Base-by-base conservation (phyloP, 2,888 invertebrate species). In the Crossocerus cetratus region DNA sequence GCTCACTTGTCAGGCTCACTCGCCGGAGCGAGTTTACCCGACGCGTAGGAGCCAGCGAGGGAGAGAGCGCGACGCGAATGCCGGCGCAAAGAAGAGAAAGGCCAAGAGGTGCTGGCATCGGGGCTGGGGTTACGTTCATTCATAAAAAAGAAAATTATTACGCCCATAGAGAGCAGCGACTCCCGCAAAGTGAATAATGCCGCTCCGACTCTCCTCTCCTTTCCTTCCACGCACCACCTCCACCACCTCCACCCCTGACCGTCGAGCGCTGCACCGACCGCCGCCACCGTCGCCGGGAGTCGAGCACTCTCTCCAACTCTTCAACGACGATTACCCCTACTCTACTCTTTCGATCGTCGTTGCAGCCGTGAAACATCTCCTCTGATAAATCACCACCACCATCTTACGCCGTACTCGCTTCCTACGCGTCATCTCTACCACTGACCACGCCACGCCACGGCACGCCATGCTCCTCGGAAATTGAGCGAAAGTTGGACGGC, bases 91-190 rank as follows among this genome's bases (percentile, higher is more conserved):
- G 57, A 63, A 60, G 65, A 74, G 22, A 32, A 32, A 32, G 32
- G 32, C n/a, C n/a, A n/a, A 64, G 60, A 59, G 61, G 60, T 43
- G 56, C 5, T n/a, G n/a, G n/a, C n/a, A n/a, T n/a, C 53, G 21
- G 69, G 59, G 32, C 8, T 32, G 32, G 71, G 69, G 76, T 67
- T 68, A 72, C 76, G 77, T 82, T 80, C 82, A 82, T 82, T 82
- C 82, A 82, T 82, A 82, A 82, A 82, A 82, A 82, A 80, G 82
- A 76, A 82, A 82, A 82, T 82, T 82, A 82, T 82, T 82, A 81
- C 80, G 76, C 69, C 74, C 59, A 72, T 71, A 68, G 66, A 77
- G 77, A 69, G 76, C 74, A 67, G 32, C 32, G 82, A 82, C 82
- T 82, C 82, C 82, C 82, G 82, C 82, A 82, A 82, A 82, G 82